Base-by-base conservation (phyloP, 2,888 invertebrate genomes). In the Hyposoter didymator region DNA sequence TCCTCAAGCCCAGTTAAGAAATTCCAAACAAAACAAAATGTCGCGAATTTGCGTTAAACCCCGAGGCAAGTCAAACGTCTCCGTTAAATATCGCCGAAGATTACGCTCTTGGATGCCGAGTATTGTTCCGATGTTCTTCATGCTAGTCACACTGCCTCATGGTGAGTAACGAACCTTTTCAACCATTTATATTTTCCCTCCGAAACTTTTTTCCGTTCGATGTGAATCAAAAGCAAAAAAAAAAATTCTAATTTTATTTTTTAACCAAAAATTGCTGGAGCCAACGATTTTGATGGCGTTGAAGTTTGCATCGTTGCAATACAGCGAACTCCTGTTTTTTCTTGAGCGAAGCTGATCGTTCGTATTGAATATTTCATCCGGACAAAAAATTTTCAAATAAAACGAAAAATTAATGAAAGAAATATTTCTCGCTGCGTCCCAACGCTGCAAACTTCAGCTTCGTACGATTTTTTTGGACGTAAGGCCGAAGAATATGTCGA, bases 111-210 rank as follows among this genome's bases (percentile, higher is more conserved):
- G 90, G 91, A 89, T 90, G 87, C 87, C 91, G 86, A 90, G 89
- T 87, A 85, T 89, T 78, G 85, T 85, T 82, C 87, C 91, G 88
- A 90, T 93, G 87, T 89, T 92, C 88, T 88, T 93, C 80, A 87
- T 93, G 84, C 91, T 94, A 88, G 90, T 90, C 89, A 89, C 92
- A 87, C 90, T 93, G 89, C 93, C 93, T 82, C 92, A 91, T 91
- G 93, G 94, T 94, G 86, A 92, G 92, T 89, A 59, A 81, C 39
- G 8, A 32, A 45, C 7, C 32, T 14, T n/a, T n/a, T 55, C 55
- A 0, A 47, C 43, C 35, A 45, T 52, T 28, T n/a, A 19, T 47
- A 66, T 47, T 66, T 74, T 3, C 55, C 35, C 8, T 45, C 47
- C 12, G 12, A 10, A 39, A 7, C 14, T 3, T 12, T 39, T 35